Conservation (phyloP, 2,888 invertebrate species). For the Andrena dorsata region DNA sequence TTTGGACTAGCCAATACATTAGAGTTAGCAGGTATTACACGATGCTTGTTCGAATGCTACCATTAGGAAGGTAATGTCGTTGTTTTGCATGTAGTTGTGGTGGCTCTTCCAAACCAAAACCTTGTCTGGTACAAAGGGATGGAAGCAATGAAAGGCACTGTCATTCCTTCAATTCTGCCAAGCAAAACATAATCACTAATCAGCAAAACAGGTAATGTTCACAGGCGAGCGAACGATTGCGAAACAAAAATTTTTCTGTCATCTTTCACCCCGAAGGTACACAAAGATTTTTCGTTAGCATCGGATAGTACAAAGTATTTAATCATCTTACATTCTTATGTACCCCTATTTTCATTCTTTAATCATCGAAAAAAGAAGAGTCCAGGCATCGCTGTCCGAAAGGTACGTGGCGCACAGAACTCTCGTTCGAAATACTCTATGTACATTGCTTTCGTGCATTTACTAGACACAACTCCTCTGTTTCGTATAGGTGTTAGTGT, state of each 20-base stretch:
- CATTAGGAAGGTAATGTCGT: slow-evolving; percentile 82
- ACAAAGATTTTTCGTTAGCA: slow-evolving; percentile 10
- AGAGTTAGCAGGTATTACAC: slow-evolving; percentile 58
- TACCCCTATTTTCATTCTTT: slow-evolving; percentile 38
- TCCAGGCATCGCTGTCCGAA: slow-evolving; percentile 50
- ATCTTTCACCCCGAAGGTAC: slow-evolving; percentile 11
- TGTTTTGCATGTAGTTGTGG: slow-evolving; percentile 87
- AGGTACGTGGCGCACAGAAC: slow-evolving; percentile 64
- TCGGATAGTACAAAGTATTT: slow-evolving; percentile 6
- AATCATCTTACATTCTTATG: slow-evolving; percentile 12
- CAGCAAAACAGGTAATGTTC: slow-evolving; percentile 83
- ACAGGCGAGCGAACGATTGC: slow-evolving; percentile 44
- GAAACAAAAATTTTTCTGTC: slow-evolving; percentile 44
- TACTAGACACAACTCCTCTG: slow-evolving; percentile 41
- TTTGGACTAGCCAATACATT: slow-evolving; percentile 32
- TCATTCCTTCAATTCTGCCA: slow-evolving; percentile 86
- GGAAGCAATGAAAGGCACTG: slow-evolving; percentile 86
- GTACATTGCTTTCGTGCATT: slow-evolving; percentile 60
- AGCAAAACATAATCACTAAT: slow-evolving; percentile 84
- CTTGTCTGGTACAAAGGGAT: slow-evolving; percentile 88
- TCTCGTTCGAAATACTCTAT: slow-evolving; percentile 23
- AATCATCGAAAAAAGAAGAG: slow-evolving; percentile 51
- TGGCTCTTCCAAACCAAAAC: slow-evolving; percentile 88
- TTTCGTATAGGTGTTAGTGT: slow-evolving; percentile 26
- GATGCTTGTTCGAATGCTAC: slow-evolving; percentile 77